These are phyloP conservation scores for Schizopygopsis malacanthus DNA, from an alignment of 2,797 vertebrate species.

Conservation along the genomic window DNA sequence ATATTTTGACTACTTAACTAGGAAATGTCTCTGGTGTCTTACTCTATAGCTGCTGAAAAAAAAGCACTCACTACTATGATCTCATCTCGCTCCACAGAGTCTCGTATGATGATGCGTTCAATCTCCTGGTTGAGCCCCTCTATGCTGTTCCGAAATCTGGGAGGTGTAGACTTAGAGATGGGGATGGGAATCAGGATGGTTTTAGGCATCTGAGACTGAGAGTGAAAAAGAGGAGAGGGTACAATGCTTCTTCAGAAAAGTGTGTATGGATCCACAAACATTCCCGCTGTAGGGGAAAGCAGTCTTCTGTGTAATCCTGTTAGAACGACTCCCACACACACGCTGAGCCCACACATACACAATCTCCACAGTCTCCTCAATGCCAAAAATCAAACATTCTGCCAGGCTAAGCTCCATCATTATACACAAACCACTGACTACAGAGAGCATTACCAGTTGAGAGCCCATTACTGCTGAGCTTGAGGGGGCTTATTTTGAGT, in stretches of 20 bases:
- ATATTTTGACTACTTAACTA: neutral
- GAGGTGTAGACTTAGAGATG: conserved; percentile 88
- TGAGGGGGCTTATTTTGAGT: neutral
- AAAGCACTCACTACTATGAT: conserved; percentile 89
- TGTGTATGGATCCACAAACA: conserved; percentile 7
- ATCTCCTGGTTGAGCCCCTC: conserved; percentile 99
- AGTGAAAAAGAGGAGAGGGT: neutral
- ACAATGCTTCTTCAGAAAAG: conserved; percentile 1
- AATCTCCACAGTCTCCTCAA: conserved; percentile 17
- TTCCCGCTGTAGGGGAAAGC: conserved; percentile 17
- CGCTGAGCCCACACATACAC: conserved; percentile 21
- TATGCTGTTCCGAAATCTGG: conserved; percentile 95
- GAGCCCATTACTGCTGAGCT: conserved; percentile 32
- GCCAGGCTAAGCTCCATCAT: conserved; percentile 29
- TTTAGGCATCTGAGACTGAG: conserved; percentile 92
- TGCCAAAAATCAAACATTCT: conserved; percentile 35
- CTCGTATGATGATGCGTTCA: conserved; percentile 96
- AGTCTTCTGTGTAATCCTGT: conserved; percentile 40
- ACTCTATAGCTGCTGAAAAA: neutral
- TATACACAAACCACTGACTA: conserved; percentile 30
- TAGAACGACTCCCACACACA: conserved; percentile 23
- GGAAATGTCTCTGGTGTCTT: neutral
- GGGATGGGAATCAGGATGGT: conserved; percentile 94
- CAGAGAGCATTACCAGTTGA: conserved; percentile 24
- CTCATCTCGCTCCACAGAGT: conserved; percentile 93